A percentile compares a stretch with the other conserved stretches of the same genome.
Evolutionary conservation across 2,888 invertebrate species (phyloP).

Genomic region (Luperina nickerlii): DNA sequence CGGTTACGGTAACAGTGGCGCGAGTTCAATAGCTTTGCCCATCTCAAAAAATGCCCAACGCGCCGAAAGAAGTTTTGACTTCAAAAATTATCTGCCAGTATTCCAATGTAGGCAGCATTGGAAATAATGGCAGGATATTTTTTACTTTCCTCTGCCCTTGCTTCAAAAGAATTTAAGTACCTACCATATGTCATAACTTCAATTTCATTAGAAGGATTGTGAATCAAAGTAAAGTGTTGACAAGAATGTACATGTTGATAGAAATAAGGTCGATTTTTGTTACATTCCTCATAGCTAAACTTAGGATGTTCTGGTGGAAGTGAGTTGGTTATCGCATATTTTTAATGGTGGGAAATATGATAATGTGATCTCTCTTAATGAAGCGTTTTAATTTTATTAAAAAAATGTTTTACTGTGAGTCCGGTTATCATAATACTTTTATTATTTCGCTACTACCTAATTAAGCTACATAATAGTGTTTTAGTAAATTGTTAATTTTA

Average conservation of each 20-base stretch:
- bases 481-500: slow-evolving; percentile 74
- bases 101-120: background rate
- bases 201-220: slow-evolving; percentile 16
- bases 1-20: no score
- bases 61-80: no score
- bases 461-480: slow-evolving; percentile 72
- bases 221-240: slow-evolving; percentile 14
- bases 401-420: background rate
- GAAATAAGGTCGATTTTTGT: slow-evolving; percentile 32
- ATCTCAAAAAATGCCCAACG: no score
- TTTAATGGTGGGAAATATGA: slow-evolving; percentile 20
- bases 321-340: slow-evolving; percentile 4
- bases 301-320: background rate
- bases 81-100: no score
- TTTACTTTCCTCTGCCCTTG: no score
- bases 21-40: no score
- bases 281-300: slow-evolving; percentile 44
- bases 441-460: slow-evolving; percentile 40
- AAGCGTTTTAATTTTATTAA: slow-evolving; percentile 5
- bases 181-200: slow-evolving; percentile 4
- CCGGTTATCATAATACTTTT: slow-evolving; percentile 25
- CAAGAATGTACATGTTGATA: slow-evolving; percentile 30
- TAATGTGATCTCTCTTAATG: slow-evolving; percentile 20
- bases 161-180: background rate
- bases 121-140: background rate